Evolutionary conservation across 2,113 vertebrate species (phyloP), one percentile per base, ranked within the genome.

Genomic region (Ancistrus triradiatus): DNA sequence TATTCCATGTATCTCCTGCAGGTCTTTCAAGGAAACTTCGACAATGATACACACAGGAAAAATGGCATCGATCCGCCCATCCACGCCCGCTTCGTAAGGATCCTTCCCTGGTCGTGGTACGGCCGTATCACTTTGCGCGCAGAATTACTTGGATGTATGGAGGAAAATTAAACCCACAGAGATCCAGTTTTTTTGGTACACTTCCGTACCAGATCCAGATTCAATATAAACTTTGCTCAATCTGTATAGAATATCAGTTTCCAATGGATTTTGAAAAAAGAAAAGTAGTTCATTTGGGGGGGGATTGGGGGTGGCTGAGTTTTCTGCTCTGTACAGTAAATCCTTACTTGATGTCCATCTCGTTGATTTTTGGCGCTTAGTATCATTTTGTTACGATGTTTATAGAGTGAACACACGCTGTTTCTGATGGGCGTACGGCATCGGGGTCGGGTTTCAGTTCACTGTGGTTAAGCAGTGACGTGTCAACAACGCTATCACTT

Each of bases 11-110:
- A 22, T 47, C 51, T 15, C 33, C 67, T 49, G 1, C 77, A 98
- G 95, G 95, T 98, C 48, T 98, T 98, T 88, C 96, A 98, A 80
- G 96, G 96, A 42, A 98, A 98, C 79, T 98, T 98, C 59, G 96
- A 98, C 88, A 98, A 98, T 0, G 96, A 98, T 78, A 98, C 95
- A 0, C 96, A 98, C 89, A 92, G 96, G 79, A 98, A 98, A 90
- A 98, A 98, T 0, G 92, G 95, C 81, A 93, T 98, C 6, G 93
- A 96, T 35, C 94, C 94, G 0, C 93, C 95, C 0, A 91, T 98
- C 86, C 86, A 89, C 0, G 88, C 95, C 15, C 90, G 90, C 49
- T 86, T 93, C 47, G 22, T 98, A 68, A 86, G 96, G 80, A 94
- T 98, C 81, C 90, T 98, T 5, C 96, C 96, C 0, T 98, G 96